Evolutionary conservation across 2,797 vertebrate species (phyloP).

Genomic region (Pitangus sulphuratus): DNA sequence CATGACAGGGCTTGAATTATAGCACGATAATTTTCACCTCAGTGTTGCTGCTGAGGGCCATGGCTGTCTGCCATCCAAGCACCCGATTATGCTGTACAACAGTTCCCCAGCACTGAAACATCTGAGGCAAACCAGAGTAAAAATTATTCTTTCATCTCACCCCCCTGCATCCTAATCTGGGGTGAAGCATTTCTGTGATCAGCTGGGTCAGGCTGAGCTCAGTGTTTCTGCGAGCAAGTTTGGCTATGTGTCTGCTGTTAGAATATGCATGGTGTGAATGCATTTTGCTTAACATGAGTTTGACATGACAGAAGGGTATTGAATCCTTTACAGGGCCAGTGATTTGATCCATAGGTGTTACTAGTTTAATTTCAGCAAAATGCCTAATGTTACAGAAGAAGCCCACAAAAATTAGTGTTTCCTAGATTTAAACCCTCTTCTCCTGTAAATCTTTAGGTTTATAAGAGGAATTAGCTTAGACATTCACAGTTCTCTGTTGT

Average conservation of each 20-base stretch:
- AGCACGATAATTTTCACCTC: constrained; percentile 57
- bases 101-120: neutral
- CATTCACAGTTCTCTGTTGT: neutral
- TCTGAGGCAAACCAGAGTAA: constrained; percentile 20
- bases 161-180: neutral
- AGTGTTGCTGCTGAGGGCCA: constrained; percentile 26
- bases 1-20: constrained; percentile 69
- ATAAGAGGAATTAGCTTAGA: neutral
- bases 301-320: neutral
- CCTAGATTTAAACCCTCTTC: neutral
- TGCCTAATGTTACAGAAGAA: neutral
- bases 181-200: constrained; percentile 26
- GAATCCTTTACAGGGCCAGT: neutral
- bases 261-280: neutral
- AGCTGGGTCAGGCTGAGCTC: neutral
- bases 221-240: neutral
- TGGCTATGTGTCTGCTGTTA: neutral
- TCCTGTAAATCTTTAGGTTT: neutral
- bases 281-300: neutral
- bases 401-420: neutral
- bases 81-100: neutral
- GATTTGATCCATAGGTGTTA: neutral
- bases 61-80: constrained; percentile 54
- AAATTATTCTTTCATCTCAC: constrained; percentile 40
- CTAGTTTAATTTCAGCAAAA: neutral